Percentiles rank a stretch among this genome's conserved stretches.
Conservation (phyloP, 1,140 invertebrate species). For the Bombyx mori region ASM3026992v2 NC_085114.1:16094501-16095000, state of each 20-base stretch:
- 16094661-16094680: constrained; percentile 82
- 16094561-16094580: constrained; percentile 75
- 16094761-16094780: constrained; percentile 54
- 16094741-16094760: constrained; percentile 84
- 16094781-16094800: constrained; percentile 41
- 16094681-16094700: constrained; percentile 73
- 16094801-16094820: constrained; percentile 2
- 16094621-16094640: constrained; percentile 82
- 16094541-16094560: constrained; percentile 79
- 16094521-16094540: constrained; percentile 79
- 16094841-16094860: constrained; percentile 36
- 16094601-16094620: constrained; percentile 68
- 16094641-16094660: constrained; percentile 80
- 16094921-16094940: constrained; percentile 52
- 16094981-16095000: constrained; percentile 25
- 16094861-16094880: constrained; percentile 62
- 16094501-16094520: constrained; percentile 78
- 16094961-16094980: constrained; percentile 31
- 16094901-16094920: constrained; percentile 66
- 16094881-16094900: constrained; percentile 67
- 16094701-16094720: constrained; percentile 72
- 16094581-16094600: constrained; percentile 21
- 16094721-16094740: constrained; percentile 76
- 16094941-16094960: constrained; percentile 20
- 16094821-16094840: constrained; percentile 28